Percentiles rank a stretch among this genome's conserved stretches.
These are phyloP conservation scores for Drosophila guanche DNA, from an alignment of 1,140 invertebrate species.

Conservation along the genomic window DNA sequence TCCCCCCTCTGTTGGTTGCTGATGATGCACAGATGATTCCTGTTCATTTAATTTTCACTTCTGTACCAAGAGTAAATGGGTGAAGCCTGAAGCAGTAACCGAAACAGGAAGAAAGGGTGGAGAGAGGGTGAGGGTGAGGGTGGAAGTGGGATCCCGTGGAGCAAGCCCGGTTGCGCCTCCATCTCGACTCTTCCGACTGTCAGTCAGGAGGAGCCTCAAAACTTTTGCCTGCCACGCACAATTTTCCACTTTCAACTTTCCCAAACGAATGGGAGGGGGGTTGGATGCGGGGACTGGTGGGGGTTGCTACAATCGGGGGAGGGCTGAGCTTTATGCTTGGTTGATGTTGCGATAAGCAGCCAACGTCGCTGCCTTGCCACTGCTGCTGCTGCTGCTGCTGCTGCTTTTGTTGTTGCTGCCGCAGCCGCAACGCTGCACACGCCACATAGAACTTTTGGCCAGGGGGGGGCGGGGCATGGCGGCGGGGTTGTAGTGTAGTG, in stretches of 20 bases:
- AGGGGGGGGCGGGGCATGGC: conserved; percentile 3
- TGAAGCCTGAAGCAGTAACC: conserved; percentile 13
- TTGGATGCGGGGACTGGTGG: not conserved
- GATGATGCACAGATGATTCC: conserved; percentile 67
- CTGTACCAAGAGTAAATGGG: conserved; percentile 32
- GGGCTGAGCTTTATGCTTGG: conserved; percentile 77
- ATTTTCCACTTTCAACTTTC: conserved; percentile 80
- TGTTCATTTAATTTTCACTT: conserved; percentile 73
- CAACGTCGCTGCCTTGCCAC: conserved; percentile 47
- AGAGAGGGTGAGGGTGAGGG: not conserved
- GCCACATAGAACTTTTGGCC: conserved; percentile 29
- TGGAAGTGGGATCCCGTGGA: conserved; percentile 2
- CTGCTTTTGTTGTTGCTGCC: conserved; percentile 47
- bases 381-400: conserved; percentile 16
- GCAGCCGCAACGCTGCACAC: conserved; percentile 73
- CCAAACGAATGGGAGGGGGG: not conserved
- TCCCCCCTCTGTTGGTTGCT: not conserved
- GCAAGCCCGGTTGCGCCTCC: conserved; percentile 23
- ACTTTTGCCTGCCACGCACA: conserved; percentile 80
- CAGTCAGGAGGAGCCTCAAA: conserved; percentile 50
- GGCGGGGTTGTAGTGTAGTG: not conserved
- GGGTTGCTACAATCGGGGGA: conserved; percentile 1
- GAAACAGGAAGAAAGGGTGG: not conserved
- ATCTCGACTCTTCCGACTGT: conserved; percentile 46
- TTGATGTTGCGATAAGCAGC: conserved; percentile 79